Evolutionary conservation across 2,113 vertebrate species (phyloP), one percentile per base, ranked within the genome.

Genomic region (Turnix velox): DNA sequence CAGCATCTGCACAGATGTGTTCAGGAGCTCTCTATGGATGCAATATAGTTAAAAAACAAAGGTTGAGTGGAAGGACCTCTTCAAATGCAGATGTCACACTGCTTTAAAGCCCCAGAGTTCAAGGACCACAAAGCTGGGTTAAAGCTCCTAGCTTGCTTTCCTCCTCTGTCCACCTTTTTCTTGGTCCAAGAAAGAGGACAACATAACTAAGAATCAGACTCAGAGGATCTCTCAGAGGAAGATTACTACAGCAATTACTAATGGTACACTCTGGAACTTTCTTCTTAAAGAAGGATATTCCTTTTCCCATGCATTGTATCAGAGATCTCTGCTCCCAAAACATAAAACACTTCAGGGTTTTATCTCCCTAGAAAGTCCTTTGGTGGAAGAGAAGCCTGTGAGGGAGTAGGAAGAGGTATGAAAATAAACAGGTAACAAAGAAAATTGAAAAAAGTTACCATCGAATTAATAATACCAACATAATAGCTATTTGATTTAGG

Each of bases 61-160:
- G 68, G 40, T 31, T 62, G 76, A 77, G 31, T 10, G 72, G 55
- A 76, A 76, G 18, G 65, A 86, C 79, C 55, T 75, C 68, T 71
- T 71, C 68, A 88, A 90, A 93, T 86, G 93, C 83, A 93, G 79
- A 90, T 77, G 68, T 77, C 37, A 83, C 81, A n/a, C 37, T 39
- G 73, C 83, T 86, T 73, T 76, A 88, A 84, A 90, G 76, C 68
- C 27, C 45, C 37, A 40, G 22, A 33, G 40, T 35, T 86, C 27
- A 77, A 74, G 85, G 88, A 92, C 51, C 79, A 67, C 51, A 83
- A 88, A 88, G 59, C 51, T 77, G 55, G 67, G 55, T 90, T 94
- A 96, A 94, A 55, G 49, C 57, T 93, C 39, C 72, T 39, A 25
- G 35, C 17, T 51, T 58, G 43, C 40, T 77, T 93, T 92, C 51